Percentiles rank a stretch among this genome's conserved stretches.
phyloP scores from a whole-genome alignment of 2,113 vertebrate species.

The Lethenteron reissneri region DNA sequence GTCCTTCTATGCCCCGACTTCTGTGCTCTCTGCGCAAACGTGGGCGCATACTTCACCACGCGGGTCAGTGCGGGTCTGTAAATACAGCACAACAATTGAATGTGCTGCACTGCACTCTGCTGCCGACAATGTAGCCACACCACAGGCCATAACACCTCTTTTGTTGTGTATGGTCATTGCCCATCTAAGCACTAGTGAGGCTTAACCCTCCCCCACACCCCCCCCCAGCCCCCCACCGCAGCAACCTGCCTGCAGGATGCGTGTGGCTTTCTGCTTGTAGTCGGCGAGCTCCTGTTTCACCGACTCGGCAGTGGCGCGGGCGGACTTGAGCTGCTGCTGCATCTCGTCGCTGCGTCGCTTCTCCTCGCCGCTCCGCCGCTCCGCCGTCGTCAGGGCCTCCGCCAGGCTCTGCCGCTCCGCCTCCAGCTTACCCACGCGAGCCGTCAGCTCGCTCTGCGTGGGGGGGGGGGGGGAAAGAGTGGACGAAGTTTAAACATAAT shows the following conservation, averaged over 20 bases:
- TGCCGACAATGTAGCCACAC: no score
- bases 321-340: slow-evolving; percentile 48
- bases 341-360: slow-evolving; percentile 44
- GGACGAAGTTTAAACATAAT: neutral
- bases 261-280: slow-evolving; percentile 86
- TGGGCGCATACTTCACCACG: no score
- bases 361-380: slow-evolving; percentile 48
- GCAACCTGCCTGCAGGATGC: slow-evolving; percentile 56
- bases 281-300: slow-evolving; percentile 61
- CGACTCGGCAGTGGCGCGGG: slow-evolving; percentile 34
- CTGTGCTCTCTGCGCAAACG: no score
- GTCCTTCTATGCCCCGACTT: no score
- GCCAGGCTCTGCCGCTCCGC: slow-evolving; percentile 57
- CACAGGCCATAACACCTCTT: no score
- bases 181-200: no score
- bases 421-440: slow-evolving; percentile 50
- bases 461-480: slow-evolving; percentile 1
- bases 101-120: no score
- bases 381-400: slow-evolving; percentile 44
- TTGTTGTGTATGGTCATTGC: no score
- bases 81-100: no score
- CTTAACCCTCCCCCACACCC: no score
- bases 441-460: slow-evolving; percentile 40
- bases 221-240: no score
- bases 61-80: no score